Evolutionary conservation across 2,888 invertebrate genomes (phyloP).

Genomic region (Cremastobaeus sp.): DNA sequence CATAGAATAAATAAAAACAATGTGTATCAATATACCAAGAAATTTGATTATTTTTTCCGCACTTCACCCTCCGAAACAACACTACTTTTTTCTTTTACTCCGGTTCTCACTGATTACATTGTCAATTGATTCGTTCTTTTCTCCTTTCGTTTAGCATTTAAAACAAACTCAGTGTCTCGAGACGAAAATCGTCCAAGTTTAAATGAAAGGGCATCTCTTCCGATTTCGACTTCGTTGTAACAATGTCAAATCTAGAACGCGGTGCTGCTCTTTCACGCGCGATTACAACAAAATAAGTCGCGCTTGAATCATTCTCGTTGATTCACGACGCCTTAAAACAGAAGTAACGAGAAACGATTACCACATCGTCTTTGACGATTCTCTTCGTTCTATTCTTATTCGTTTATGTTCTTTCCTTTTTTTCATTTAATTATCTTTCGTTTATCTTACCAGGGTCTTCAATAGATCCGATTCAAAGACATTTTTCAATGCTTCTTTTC

Average conservation of each 20-base stretch:
- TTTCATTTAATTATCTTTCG: constrained; percentile 35
- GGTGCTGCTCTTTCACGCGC: constrained; percentile 43
- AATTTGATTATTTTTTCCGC: constrained; percentile 46
- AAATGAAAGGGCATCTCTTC: constrained; percentile 54
- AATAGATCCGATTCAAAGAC: constrained; percentile 17
- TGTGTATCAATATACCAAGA: constrained; percentile 54
- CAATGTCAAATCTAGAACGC: constrained; percentile 37
- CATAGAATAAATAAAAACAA: constrained; percentile 59
- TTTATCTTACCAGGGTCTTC: constrained; percentile 27
- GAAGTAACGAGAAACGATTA: constrained; percentile 43
- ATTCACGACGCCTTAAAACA: constrained; percentile 50
- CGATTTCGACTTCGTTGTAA: constrained; percentile 49
- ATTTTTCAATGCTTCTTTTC: constrained; percentile 5
- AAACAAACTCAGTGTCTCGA: constrained; percentile 57
- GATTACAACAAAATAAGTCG: constrained; percentile 30
- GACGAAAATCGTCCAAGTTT: constrained; percentile 32
- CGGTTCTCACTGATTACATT: no score
- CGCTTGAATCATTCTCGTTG: constrained; percentile 48
- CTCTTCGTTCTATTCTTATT: constrained; percentile 59
- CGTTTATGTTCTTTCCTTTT: constrained; percentile 43
- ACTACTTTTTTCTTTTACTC: background rate
- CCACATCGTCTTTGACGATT: constrained; percentile 55
- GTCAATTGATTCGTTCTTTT: background rate
- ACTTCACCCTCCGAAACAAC: constrained; percentile 40
- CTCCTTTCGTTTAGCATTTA: constrained; percentile 29